Evolutionary conservation across 2,888 invertebrate genomes (phyloP).

Genomic region (Diaperis boleti): DNA sequence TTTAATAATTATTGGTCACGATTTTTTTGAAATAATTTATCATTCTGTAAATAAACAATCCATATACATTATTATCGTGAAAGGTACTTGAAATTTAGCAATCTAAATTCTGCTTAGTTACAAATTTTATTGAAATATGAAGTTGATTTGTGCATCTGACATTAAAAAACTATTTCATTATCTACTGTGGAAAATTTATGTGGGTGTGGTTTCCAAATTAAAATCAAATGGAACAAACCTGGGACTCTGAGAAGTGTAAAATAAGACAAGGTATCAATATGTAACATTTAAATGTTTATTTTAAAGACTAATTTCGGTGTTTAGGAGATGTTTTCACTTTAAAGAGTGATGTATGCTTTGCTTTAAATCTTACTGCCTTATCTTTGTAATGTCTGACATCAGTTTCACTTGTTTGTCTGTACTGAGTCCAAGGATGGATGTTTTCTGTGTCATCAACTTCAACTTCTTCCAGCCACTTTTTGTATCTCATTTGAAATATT

Average conservation of each 20-base stretch:
- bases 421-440: slow-evolving; percentile 77
- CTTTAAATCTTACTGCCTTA: slow-evolving; percentile 60
- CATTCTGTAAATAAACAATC: too few relatives aligned
- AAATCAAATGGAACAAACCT: not conserved
- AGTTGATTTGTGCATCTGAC: too few relatives aligned
- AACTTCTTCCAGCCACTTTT: slow-evolving; percentile 67
- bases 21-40: too few relatives aligned
- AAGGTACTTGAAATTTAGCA: too few relatives aligned
- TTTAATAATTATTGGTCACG: too few relatives aligned
- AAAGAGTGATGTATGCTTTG: slow-evolving; percentile 58
- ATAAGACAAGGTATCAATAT: slow-evolving; percentile 8
- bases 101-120: too few relatives aligned
- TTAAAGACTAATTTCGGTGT: slow-evolving; percentile 24
- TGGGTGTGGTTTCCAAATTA: not conserved
- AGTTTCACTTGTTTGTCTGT: slow-evolving; percentile 61
- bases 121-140: too few relatives aligned
- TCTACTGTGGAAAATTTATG: too few relatives aligned
- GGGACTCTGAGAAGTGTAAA: not conserved
- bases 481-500: slow-evolving; percentile 67
- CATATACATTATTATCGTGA: too few relatives aligned
- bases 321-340: slow-evolving; percentile 59
- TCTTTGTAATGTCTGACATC: slow-evolving; percentile 56
- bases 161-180: too few relatives aligned
- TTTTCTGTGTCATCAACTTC: slow-evolving; percentile 67
- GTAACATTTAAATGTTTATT: not conserved